Base-by-base conservation (phyloP, 2,113 vertebrate species). In the Eclectus roratus region DNA sequence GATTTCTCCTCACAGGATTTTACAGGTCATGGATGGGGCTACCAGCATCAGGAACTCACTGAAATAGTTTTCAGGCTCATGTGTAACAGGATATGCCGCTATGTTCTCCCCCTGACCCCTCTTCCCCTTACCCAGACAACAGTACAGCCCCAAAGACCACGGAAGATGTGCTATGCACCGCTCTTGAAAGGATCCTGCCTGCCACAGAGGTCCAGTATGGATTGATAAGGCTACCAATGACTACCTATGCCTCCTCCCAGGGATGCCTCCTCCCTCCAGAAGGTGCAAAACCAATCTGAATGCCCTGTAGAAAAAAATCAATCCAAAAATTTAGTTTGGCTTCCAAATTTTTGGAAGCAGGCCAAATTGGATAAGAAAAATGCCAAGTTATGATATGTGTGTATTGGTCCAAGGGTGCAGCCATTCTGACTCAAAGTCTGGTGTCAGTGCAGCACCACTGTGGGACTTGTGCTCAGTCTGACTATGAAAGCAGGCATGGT, bases 401-500 rank as follows among this genome's bases (percentile, higher is more conserved):
- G 10, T 13, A 17, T 16, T 66, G n/a, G n/a, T 13, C 24, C 35
- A 69, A 47, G 28, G 18, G 19, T 28, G 8, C 37, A 73, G 21
- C 31, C 2, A 0, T 37, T 66, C 27, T 46, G 39, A 8, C 17
- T 49, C 33, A 55, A 52, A 90, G 16, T 15, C 41, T 85, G 31
- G 3, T 44, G 53, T 37, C 24, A 24, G 4, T 29, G 13, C 25
- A 80, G 35, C 13, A 13, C 11, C 2, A 1, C 11, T 4, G 0
- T 9, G 21, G 17, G 18, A 52, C 21, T 12, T 41, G 41, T 21
- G 10, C 41, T 83, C 35, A 5, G 0, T 33, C 10, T 65, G 41
- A 11, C 49, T 70, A 13, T 0, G 0, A 20, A 70, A 39, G 16
- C 1, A 1, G 9, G 15, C 15, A 33, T 16, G 33, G 14, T 17